phyloP scores from a whole-genome alignment of 2,888 invertebrate genomes.

The Mamestra brassicae region DNA sequence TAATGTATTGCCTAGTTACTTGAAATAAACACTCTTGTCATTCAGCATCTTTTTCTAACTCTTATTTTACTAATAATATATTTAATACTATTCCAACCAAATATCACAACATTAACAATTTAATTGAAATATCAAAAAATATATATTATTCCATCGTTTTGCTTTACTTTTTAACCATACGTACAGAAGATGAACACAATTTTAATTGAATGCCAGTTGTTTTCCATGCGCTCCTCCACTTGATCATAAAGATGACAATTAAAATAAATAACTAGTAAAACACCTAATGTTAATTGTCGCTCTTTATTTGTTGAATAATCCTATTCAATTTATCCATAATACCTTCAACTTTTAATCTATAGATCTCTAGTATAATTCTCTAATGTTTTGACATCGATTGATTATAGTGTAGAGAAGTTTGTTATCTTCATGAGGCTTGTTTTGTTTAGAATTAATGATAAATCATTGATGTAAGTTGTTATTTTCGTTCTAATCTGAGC shows the following conservation, averaged over 20 bases:
- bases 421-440: conserved; percentile 7
- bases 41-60: no score
- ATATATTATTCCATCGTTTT: not conserved
- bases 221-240: conserved; percentile 29
- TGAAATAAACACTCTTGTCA: no score
- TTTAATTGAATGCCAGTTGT: conserved; percentile 35
- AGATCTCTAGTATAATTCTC: not conserved
- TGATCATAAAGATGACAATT: conserved; percentile 39
- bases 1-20: no score
- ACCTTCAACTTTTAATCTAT: not conserved
- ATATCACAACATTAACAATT: no score
- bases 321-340: not conserved
- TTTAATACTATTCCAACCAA: no score
- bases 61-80: no score
- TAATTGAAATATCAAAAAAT: not conserved
- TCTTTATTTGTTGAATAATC: not conserved
- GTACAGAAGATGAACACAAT: conserved; percentile 8
- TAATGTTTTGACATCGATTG: not conserved
- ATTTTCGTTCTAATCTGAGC: conserved; percentile 48
- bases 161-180: conserved; percentile 1
- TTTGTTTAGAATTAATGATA: conserved; percentile 20
- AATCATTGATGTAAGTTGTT: conserved; percentile 14
- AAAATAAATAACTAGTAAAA: conserved; percentile 40
- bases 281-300: conserved; percentile 8
- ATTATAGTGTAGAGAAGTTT: not conserved